Percentiles rank a stretch among this genome's conserved stretches.
These are phyloP conservation scores for Melinaea marsaeus DNA, from an alignment of 2,888 invertebrate species.

Conservation along the genomic window DNA sequence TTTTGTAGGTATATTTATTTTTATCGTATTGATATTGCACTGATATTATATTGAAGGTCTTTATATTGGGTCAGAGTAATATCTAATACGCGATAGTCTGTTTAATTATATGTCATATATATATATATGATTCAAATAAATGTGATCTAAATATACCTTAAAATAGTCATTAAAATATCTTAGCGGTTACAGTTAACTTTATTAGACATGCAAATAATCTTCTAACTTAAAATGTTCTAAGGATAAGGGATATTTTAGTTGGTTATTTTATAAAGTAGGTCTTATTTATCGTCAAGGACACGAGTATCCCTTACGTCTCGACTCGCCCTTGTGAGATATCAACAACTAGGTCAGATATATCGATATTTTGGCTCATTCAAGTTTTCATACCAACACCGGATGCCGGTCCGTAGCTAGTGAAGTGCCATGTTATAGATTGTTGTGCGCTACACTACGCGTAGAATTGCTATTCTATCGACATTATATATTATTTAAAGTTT, in stretches of 20 bases:
- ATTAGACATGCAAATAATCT: too few species aligned
- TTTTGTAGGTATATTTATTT: neutral
- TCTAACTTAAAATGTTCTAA: too few species aligned
- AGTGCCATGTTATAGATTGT: neutral
- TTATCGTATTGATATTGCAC: neutral
- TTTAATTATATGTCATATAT: neutral
- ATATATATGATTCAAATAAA: neutral
- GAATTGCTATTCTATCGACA: too few species aligned
- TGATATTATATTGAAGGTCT: neutral
- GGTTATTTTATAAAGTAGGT: too few species aligned
- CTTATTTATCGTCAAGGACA: too few species aligned
- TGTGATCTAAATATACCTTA: neutral
- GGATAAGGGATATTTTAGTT: too few species aligned
- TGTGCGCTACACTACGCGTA: neutral
- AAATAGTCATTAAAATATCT: too few species aligned
- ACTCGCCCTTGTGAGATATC: slow-evolving; percentile 51
- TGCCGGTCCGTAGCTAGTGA: slow-evolving; percentile 3
- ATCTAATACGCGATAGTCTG: neutral
- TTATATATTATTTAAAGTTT: too few species aligned
- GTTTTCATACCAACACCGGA: slow-evolving; percentile 33
- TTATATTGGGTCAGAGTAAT: neutral
- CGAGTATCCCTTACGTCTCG: too few species aligned
- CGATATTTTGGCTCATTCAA: slow-evolving; percentile 44
- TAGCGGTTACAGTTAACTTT: too few species aligned
- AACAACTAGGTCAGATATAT: slow-evolving; percentile 54